Conservation (phyloP, 2,113 vertebrate species). For the Zosterops japonicus region DNA sequence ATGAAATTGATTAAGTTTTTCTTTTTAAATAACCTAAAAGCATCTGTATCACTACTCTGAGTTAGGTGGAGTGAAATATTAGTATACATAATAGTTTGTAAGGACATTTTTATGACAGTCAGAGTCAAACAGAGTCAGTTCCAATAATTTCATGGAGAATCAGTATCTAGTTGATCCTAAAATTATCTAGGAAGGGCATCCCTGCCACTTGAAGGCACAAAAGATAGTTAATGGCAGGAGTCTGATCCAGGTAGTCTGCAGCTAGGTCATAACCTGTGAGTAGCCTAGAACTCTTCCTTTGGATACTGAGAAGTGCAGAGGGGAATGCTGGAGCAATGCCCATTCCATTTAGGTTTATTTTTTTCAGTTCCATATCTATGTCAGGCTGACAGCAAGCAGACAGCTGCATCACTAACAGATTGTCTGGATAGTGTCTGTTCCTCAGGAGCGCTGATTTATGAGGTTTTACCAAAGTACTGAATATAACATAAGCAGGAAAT, state of each 20-base stretch:
- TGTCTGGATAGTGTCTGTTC: neutral
- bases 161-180: neutral
- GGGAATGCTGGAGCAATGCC: neutral
- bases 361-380: neutral
- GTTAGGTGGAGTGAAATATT: neutral
- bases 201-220: neutral
- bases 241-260: neutral
- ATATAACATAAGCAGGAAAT: neutral
- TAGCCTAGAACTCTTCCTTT: neutral
- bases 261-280: neutral
- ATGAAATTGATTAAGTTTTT: neutral
- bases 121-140: neutral
- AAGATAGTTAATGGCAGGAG: neutral
- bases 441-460: neutral
- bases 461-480: neutral
- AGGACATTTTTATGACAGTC: neutral
- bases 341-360: neutral
- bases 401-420: neutral
- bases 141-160: neutral
- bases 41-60: neutral
- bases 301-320: neutral
- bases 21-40: neutral
- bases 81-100: neutral
- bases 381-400: conserved; percentile 14
- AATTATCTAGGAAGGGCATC: neutral